Evolutionary conservation across 2,113 vertebrate species (phyloP).

Genomic region (Pelecanoides urinatrix): DNA sequence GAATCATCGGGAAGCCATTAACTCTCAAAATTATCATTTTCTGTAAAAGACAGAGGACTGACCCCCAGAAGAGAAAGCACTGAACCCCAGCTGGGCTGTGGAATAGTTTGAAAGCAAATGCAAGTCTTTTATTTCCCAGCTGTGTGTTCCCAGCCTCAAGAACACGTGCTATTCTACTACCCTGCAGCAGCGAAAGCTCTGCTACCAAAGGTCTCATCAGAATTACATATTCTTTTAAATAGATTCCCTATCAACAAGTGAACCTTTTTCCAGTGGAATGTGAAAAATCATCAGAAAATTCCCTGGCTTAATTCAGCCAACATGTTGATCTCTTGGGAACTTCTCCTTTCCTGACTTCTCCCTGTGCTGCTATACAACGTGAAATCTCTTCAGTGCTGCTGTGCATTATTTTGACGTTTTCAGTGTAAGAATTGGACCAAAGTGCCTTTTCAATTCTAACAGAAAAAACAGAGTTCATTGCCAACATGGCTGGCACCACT

Average conservation of each 20-base stretch:
- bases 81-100: not conserved
- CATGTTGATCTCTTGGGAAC: not conserved
- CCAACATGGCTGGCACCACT: not conserved
- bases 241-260: not conserved
- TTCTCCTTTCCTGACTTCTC: not conserved
- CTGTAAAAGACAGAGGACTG: not conserved
- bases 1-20: not conserved
- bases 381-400: not conserved
- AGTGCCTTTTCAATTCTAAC: not conserved
- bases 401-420: not conserved
- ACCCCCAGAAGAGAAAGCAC: not conserved
- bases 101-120: not conserved
- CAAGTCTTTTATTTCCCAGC: not conserved
- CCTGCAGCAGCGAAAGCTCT: not conserved
- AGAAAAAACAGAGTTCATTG: not conserved
- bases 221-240: not conserved
- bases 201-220: not conserved
- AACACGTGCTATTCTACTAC: not conserved
- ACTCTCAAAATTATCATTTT: not conserved
- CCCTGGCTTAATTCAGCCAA: not conserved
- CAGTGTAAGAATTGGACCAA: not conserved
- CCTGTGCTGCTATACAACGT: not conserved
- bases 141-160: not conserved
- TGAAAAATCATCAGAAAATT: not conserved
- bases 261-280: not conserved